Conservation (phyloP, 1,140 invertebrate species). For the Oncopodura yosiiana region DNA sequence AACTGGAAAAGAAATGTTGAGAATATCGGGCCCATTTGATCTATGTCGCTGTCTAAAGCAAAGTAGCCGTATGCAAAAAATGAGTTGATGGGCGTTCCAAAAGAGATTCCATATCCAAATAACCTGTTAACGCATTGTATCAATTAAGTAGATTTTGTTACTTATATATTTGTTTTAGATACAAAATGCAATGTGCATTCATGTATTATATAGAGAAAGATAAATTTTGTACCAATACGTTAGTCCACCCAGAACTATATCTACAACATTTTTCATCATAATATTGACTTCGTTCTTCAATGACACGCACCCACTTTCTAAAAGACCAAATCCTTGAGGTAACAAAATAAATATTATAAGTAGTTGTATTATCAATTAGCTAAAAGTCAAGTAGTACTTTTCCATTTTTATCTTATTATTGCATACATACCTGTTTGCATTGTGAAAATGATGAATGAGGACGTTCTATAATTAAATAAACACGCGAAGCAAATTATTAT, state of each 20-base stretch:
- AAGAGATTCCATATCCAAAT: slow-evolving; percentile 32
- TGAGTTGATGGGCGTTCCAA: slow-evolving; percentile 29
- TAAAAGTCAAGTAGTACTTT: not conserved
- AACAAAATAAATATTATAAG: slow-evolving; percentile 14
- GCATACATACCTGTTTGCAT: slow-evolving; percentile 30
- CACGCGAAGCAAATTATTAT: no score
- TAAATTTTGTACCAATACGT: no score
- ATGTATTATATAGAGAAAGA: no score
- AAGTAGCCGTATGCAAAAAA: slow-evolving; percentile 34
- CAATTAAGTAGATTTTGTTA: no score
- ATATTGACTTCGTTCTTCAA: slow-evolving; percentile 92
- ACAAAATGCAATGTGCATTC: no score
- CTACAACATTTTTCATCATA: slow-evolving; percentile 94
- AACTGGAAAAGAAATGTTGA: slow-evolving; percentile 77
- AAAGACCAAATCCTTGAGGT: slow-evolving; percentile 70
- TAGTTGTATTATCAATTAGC: not conserved
- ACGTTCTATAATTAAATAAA: no score
- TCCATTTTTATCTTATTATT: not conserved
- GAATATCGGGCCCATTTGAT: slow-evolving; percentile 49
- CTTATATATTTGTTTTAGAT: no score
- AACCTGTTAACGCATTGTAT: no score
- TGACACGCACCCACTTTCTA: slow-evolving; percentile 84
- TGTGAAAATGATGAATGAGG: slow-evolving; percentile 34
- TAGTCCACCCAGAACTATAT: slow-evolving; percentile 80
- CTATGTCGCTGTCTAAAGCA: slow-evolving; percentile 30